A percentile compares a stretch with the other conserved stretches of the same genome.
These are phyloP conservation scores for Hydrozoanthus gracilis DNA, from an alignment of 92 coral and sea anemone genomes.

Conservation along the genomic window DNA sequence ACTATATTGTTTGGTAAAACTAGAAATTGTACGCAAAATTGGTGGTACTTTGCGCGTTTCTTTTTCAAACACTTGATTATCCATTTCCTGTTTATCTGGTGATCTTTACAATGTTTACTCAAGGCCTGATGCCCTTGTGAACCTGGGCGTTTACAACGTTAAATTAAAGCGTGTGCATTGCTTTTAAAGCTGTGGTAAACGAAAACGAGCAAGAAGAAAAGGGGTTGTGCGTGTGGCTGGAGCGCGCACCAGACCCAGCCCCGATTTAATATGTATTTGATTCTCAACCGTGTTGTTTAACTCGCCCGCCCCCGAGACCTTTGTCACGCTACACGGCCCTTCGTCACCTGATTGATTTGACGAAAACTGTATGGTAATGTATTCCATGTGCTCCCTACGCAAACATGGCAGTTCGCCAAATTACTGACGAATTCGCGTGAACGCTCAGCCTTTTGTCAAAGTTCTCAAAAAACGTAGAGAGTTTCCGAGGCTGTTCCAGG, in stretches of 20 bases:
- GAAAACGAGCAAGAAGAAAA: background rate
- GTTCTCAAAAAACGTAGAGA: background rate
- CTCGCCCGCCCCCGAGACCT: constrained; percentile 54
- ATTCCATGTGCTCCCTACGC: constrained; percentile 86
- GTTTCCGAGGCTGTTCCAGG: background rate
- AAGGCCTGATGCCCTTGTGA: constrained; percentile 47
- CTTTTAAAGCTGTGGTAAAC: background rate
- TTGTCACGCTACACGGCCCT: constrained; percentile 64
- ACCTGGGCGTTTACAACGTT: constrained; percentile 11
- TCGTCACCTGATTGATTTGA: constrained; percentile 53
- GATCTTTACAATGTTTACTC: constrained; percentile 73
- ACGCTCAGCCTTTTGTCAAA: constrained; percentile 32
- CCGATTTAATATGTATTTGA: background rate
- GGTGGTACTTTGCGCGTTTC: constrained; percentile 54
- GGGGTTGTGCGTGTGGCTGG: constrained; percentile 5
- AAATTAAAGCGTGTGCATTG: constrained; percentile 14
- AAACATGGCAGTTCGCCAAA: constrained; percentile 83
- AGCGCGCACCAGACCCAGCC: background rate
- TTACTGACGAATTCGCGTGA: constrained; percentile 37
- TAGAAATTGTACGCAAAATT: background rate
- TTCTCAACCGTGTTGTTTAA: constrained; percentile 4
- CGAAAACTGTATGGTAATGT: constrained; percentile 63
- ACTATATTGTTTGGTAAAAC: constrained; percentile 63
- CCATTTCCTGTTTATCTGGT: constrained; percentile 91
- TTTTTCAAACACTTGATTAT: constrained; percentile 78